Evolutionary conservation across 2,888 invertebrate species (phyloP).

Genomic region (Epirrita christyi): DNA sequence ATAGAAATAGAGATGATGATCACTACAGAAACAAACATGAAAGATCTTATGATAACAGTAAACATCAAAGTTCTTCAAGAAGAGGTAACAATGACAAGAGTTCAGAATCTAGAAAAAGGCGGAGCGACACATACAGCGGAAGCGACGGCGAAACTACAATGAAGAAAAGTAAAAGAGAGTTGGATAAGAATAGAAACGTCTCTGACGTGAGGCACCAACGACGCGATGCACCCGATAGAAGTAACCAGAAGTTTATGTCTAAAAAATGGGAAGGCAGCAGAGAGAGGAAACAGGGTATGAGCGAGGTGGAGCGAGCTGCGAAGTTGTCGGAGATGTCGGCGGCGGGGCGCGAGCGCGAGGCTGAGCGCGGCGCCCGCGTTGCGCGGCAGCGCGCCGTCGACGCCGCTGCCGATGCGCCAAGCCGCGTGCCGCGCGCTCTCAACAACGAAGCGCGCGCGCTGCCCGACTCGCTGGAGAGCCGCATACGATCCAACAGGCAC

Average conservation of each 20-base stretch:
- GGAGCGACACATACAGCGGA: conserved; percentile 41
- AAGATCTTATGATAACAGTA: conserved; percentile 12
- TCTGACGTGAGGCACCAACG: conserved; percentile 3
- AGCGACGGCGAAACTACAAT: conserved; percentile 42
- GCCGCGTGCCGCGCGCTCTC: conserved; percentile 88
- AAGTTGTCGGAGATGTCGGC: conserved; percentile 90
- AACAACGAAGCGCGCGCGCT: conserved; percentile 82
- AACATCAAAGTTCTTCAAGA: conserved; percentile 13
- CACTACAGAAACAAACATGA: conserved; percentile 7
- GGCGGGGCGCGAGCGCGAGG: conserved; percentile 90
- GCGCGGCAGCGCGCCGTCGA: conserved; percentile 86
- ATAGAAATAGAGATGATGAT: conserved; percentile 5
- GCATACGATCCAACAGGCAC: conserved; percentile 95
- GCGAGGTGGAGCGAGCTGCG: conserved; percentile 84
- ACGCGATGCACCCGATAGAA: conserved; percentile 9
- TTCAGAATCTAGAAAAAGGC: conserved; percentile 45
- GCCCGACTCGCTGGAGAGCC: conserved; percentile 90
- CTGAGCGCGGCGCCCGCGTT: conserved; percentile 86
- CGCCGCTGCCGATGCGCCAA: conserved; percentile 53
- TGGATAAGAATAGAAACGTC: conserved; percentile 17
- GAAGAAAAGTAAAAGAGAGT: conserved; percentile 45
- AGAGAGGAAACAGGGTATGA: conserved; percentile 48
- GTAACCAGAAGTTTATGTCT: conserved; percentile 20
- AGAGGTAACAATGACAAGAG: conserved; percentile 20
- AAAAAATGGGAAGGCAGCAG: conserved; percentile 14